Base-by-base conservation (phyloP, 2,113 vertebrate genomes). In the Takifugu flavidus region DNA sequence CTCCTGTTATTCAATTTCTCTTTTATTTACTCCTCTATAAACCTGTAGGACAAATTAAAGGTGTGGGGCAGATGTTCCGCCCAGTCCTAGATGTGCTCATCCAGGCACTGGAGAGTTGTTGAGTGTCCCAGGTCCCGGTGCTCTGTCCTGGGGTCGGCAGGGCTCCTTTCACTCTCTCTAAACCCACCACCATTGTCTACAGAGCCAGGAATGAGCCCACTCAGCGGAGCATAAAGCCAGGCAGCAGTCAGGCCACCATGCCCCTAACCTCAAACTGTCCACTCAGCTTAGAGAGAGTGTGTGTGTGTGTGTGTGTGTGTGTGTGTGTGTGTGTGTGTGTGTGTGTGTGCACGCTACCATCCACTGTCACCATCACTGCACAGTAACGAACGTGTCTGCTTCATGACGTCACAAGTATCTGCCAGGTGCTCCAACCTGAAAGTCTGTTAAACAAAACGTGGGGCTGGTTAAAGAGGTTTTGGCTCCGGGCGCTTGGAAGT, bases 121-220 rank as follows among this genome's bases (percentile, higher is more conserved):
- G 60, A 53, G 59, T 10, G 20, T 85, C 77, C 78, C 72, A 42
- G 56, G 66, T 20, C 51, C 64, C 49, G 45, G 59, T 70, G 56
- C 76, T 78, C 67, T 60, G 62, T 75, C 71, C 82, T 74, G 77
- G 77, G 74, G 66, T 75, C 42, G 51, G 64, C 81, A 29, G 72
- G 72, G 59, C 49, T 65, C 78, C 76, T 86, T 83, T 89, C 82
- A 88, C 83, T 89, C 65, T 77, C 62, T 67, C 70, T 86, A 91
- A 90, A 90, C 77, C 87, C 85, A 68, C 62, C 75, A 49, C 65
- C 79, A 89, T 91, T 91, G 89, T 92, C 62, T 71, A 27, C 77
- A 69, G 75, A 85, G 73, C 77, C 79, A 80, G 85, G 90, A 92
- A 91, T 90, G 86, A 91, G 90, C 85, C 67, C 86, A 85, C 86